Evolutionary conservation across 2,888 invertebrate genomes (phyloP), one percentile per base, ranked within the genome.

Genomic region (Ormyrus labotus): DNA sequence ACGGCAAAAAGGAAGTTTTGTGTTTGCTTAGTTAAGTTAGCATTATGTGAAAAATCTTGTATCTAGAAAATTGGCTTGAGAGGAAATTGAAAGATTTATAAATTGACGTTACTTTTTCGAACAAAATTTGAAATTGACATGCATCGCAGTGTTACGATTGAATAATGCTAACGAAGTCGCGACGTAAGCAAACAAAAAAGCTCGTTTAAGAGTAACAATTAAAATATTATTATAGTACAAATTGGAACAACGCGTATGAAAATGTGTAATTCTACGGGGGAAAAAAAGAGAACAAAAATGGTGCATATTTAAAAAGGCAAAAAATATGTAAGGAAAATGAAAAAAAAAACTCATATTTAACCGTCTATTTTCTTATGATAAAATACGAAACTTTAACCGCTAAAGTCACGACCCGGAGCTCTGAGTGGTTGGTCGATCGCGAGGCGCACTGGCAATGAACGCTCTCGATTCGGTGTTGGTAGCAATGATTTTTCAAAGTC

Each of bases 401-500:
- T 6, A 61, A 60, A 81, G 74, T 61, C 47, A 48, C 71, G 72
- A 13, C 50, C 9, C 57, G 19, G 4, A 34, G 34, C 34, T 34
- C 64, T 65, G 78, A 81, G 72, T 81, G 75, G 61, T 72, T 63
- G n/a, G 63, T 72, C 47, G 51, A 70, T 13, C 34, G 45, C 50
- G 13, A 51, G 9, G 57, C 45, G 53, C 1, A 67, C n/a, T 55
- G 73, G 0, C 3, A 34, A 34, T 13, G 13, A 74, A 67, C 65
- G 9, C 71, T 75, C 75, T 78, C 67, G 65, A 80, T 78, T 83
- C 81, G 73, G 72, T 80, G 82, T 83, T 80, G 71, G 77, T 81
- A 76, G 72, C 81, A 82, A 82, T 83, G 83, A 82, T 83, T 83
- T 83, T 80, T 76, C 65, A 74, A 82, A 81, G 70, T 83, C 82